phyloP scores from a whole-genome alignment of 2,797 vertebrate species.

The Mormyrops attenuatus region DNA sequence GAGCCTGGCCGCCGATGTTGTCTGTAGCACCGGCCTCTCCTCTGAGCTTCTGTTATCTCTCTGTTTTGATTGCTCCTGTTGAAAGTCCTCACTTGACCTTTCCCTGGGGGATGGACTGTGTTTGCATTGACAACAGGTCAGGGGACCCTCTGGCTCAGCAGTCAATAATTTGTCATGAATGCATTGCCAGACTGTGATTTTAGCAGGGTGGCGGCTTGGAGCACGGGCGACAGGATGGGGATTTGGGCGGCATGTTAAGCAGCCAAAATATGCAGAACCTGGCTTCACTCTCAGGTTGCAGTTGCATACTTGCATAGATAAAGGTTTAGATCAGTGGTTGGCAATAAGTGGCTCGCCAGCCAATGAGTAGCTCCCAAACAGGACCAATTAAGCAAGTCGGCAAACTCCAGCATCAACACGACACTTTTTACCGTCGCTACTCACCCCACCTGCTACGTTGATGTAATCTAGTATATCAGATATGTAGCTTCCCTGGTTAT shows the following conservation, averaged over 20 bases:
- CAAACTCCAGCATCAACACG: neutral
- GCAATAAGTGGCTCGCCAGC: neutral
- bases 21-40: neutral
- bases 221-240: neutral
- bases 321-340: neutral
- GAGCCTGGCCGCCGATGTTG: neutral
- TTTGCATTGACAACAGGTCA: slow-evolving; percentile 26
- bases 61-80: slow-evolving; percentile 20
- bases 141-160: slow-evolving; percentile 21
- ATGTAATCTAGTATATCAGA: neutral
- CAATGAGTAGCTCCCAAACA: neutral
- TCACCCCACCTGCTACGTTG: neutral
- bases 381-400: neutral
- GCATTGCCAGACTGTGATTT: slow-evolving; percentile 7
- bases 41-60: neutral
- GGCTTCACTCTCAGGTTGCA: neutral
- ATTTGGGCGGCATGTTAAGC: neutral
- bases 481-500: neutral
- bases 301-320: neutral
- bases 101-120: neutral
- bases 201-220: neutral
- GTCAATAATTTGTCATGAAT: slow-evolving; percentile 21
- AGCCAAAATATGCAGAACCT: neutral
- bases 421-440: neutral
- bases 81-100: slow-evolving; percentile 16